Evolutionary conservation across 2,113 vertebrate species (phyloP).

Genomic region (Pithys albifrons): DNA sequence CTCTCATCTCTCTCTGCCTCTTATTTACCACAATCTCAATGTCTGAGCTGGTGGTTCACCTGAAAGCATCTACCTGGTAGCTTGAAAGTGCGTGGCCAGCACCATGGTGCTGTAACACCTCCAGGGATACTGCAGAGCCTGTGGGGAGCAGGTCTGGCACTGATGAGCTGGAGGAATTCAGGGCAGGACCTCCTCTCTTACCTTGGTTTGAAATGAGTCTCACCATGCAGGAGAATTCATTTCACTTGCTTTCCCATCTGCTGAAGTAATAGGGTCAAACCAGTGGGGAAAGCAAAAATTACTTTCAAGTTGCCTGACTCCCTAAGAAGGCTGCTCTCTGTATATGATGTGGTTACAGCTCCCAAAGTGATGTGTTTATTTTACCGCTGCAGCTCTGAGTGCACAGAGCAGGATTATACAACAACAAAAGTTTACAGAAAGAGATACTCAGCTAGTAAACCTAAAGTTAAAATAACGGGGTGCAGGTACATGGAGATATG

Average conservation of each 20-base stretch:
- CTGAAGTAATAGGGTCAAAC: conserved; percentile 45
- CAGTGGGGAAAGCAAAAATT: conserved; percentile 28
- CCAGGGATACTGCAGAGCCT: neutral
- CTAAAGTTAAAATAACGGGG: neutral
- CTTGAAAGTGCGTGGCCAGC: neutral
- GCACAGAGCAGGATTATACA: neutral
- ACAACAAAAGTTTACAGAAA: neutral
- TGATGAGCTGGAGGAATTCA: neutral
- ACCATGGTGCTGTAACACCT: fast-evolving
- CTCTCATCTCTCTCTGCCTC: neutral
- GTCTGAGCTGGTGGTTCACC: neutral
- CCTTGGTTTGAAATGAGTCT: neutral
- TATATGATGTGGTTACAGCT: neutral
- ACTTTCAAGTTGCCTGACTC: conserved; percentile 12
- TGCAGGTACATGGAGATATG: neutral
- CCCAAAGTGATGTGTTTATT: neutral
- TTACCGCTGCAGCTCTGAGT: neutral
- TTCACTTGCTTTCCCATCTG: neutral
- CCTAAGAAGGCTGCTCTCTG: neutral
- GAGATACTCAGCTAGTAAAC: neutral
- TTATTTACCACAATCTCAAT: fast-evolving
- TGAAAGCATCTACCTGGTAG: neutral
- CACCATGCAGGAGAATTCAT: conserved; percentile 2
- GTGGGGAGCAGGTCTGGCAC: neutral
- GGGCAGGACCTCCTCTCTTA: neutral